Conservation (phyloP, 2,888 invertebrate species). For the Drosophila multiciliata region DNA sequence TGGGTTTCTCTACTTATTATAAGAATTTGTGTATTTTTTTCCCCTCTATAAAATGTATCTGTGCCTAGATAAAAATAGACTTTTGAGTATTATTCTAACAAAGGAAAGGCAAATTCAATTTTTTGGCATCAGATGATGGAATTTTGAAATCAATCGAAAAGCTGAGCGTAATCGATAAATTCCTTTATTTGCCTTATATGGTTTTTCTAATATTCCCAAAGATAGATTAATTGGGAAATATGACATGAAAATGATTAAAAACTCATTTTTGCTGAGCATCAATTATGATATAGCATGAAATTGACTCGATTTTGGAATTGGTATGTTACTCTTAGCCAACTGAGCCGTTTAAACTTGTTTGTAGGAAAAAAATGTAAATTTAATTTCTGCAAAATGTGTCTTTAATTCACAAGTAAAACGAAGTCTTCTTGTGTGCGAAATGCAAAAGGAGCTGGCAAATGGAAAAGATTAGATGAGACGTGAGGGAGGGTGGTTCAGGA, state of each 20-base stretch:
- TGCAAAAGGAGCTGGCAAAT: neutral
- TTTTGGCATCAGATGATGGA: neutral
- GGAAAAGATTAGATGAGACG: slow-evolving; percentile 58
- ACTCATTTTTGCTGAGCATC: neutral
- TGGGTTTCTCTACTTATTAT: neutral
- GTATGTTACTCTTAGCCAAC: neutral
- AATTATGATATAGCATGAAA: neutral
- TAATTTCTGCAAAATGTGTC: neutral
- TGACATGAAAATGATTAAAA: neutral
- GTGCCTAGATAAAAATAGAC: neutral
- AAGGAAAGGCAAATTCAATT: neutral
- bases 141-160: neutral
- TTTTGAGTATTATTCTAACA: neutral
- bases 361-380: too few species aligned
- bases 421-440: neutral
- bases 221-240: neutral
- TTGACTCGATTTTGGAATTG: neutral
- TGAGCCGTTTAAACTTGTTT: neutral
- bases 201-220: neutral
- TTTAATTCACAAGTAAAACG: neutral
- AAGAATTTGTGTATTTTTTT: neutral
- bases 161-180: neutral
- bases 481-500: slow-evolving; percentile 34
- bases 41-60: neutral
- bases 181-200: neutral